These are phyloP conservation scores for Pontoporia blainvillei DNA, from an alignment of 2,113 vertebrate species.

Conservation along the genomic window DNA sequence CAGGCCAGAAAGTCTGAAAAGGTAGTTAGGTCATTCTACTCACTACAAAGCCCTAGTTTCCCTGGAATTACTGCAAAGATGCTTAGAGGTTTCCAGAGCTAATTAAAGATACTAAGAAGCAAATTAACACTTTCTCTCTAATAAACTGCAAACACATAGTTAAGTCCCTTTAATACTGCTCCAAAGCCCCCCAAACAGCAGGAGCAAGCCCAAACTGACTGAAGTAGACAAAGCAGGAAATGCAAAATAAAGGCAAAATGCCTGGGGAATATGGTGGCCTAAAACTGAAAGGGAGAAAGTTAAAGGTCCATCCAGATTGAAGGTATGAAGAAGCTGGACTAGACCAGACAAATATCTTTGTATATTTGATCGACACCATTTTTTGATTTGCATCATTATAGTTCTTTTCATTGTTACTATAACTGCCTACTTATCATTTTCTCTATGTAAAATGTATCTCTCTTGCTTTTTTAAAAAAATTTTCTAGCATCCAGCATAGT, in stretches of 20 bases:
- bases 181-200: constrained; percentile 44
- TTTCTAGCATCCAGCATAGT: background rate
- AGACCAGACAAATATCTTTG: background rate
- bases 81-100: constrained; percentile 62
- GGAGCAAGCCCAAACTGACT: constrained; percentile 13
- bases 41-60: constrained; percentile 39
- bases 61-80: constrained; percentile 52
- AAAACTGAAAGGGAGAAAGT: background rate
- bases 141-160: constrained; percentile 69
- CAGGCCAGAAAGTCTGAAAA: constrained; percentile 28
- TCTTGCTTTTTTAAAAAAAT: background rate
- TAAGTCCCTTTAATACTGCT: constrained; percentile 64
- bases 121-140: constrained; percentile 68
- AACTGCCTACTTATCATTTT: background rate
- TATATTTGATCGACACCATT: background rate
- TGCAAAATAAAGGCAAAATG: constrained; percentile 3
- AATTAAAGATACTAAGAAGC: constrained; percentile 66
- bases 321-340: background rate
- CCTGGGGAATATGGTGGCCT: background rate
- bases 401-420: background rate
- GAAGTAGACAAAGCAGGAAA: constrained; percentile 17
- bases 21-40: constrained; percentile 54
- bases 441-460: background rate
- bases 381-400: background rate
- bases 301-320: background rate